A percentile compares a stretch with the other conserved stretches of the same genome.
Conservation (phyloP, 2,113 vertebrate species). For the Eptesicus fuscus region DNA sequence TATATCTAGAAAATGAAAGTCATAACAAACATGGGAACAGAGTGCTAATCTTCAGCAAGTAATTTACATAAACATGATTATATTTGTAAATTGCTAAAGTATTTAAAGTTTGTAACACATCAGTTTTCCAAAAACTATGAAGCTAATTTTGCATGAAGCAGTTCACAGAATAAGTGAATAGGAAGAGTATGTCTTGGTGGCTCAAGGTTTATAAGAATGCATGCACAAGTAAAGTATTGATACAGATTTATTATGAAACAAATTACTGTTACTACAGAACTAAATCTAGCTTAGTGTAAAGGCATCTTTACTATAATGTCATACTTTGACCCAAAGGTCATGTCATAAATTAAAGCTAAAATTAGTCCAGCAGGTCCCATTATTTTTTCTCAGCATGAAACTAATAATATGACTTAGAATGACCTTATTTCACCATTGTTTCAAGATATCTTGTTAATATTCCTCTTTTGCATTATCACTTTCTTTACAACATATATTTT, state of each 20-base stretch:
- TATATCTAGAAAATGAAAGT: neutral
- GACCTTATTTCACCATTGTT: constrained; percentile 81
- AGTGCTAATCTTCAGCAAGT: constrained; percentile 12
- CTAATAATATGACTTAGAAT: constrained; percentile 78
- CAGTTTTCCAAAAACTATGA: neutral
- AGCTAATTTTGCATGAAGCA: constrained; percentile 37
- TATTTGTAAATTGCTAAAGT: constrained; percentile 45
- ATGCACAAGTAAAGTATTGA: constrained; percentile 76
- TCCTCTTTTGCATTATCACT: constrained; percentile 63
- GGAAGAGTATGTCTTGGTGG: neutral
- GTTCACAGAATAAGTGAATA: constrained; percentile 13
- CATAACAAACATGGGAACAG: neutral
- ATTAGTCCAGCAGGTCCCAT: constrained; percentile 84
- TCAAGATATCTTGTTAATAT: constrained; percentile 74
- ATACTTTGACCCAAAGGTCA: constrained; percentile 75
- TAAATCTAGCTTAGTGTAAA: constrained; percentile 68
- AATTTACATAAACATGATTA: constrained; percentile 23
- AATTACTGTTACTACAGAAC: constrained; percentile 72
- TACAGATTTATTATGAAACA: constrained; percentile 73
- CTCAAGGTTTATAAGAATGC: neutral
- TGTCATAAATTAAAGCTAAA: constrained; percentile 80
- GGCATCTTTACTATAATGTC: constrained; percentile 73
- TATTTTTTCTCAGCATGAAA: constrained; percentile 82
- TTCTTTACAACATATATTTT: constrained; percentile 62
- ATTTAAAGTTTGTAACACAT: constrained; percentile 50